phyloP scores from a whole-genome alignment of 2,113 vertebrate genomes.

The Apteryx mantelli region DNA sequence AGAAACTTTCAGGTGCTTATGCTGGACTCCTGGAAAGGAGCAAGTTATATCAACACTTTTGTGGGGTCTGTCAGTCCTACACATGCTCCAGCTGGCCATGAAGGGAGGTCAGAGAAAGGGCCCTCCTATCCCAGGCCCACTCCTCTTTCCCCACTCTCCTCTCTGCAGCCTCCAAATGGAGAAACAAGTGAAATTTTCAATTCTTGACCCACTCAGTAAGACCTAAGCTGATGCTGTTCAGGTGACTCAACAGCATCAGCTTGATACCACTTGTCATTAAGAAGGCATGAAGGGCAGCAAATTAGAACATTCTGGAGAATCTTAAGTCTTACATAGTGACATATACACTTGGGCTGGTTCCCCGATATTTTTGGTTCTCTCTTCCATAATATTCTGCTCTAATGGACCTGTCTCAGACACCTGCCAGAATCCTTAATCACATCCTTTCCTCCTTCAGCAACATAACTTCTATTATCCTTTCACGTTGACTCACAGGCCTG shows the following conservation, averaged over 20 bases:
- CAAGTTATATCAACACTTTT: neutral
- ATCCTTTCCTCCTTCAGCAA: neutral
- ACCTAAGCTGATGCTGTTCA: neutral
- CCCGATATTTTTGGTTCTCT: neutral
- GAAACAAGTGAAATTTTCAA: neutral
- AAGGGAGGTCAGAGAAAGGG: neutral
- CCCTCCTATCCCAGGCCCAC: neutral
- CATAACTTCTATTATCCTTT: neutral
- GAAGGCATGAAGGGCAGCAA: neutral
- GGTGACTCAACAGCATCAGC: neutral
- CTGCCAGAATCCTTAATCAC: neutral
- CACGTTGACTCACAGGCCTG: neutral
- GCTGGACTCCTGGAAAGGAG: neutral
- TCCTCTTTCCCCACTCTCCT: accelerated
- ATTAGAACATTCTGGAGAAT: neutral
- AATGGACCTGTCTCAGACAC: neutral
- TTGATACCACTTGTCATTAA: neutral
- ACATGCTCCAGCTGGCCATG: neutral
- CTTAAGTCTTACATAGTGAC: neutral
- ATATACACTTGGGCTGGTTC: neutral
- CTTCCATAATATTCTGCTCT: neutral
- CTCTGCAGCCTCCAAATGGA: neutral
- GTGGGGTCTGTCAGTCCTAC: neutral
- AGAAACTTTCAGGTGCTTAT: neutral
- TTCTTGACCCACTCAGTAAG: neutral